Conservation (phyloP, 2,113 vertebrate genomes). For the Gadus macrocephalus region DNA sequence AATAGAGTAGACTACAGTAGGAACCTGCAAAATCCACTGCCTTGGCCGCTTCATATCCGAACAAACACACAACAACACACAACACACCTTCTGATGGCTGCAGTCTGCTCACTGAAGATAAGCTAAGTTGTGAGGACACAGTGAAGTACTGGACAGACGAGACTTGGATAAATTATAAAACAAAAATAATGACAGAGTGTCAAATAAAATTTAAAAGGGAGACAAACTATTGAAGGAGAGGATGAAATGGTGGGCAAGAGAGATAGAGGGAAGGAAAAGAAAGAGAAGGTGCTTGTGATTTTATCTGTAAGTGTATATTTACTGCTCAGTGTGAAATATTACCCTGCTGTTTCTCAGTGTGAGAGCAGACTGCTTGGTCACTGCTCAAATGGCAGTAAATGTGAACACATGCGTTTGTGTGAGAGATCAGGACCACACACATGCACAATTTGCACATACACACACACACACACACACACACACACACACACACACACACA, state of each 20-base stretch:
- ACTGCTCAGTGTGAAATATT: slow-evolving; percentile 54
- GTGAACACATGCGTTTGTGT: background rate
- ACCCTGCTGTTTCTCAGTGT: slow-evolving; percentile 10
- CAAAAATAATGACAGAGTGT: slow-evolving; percentile 1
- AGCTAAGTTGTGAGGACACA: slow-evolving; percentile 47
- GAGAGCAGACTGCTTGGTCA: background rate
- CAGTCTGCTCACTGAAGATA: slow-evolving; percentile 66
- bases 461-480: no score
- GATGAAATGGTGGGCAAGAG: background rate
- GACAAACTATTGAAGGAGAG: background rate
- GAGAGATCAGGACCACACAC: background rate
- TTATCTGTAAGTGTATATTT: slow-evolving; percentile 66
- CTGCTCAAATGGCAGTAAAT: slow-evolving; percentile 7
- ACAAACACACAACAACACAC: slow-evolving; percentile 1
- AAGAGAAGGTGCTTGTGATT: slow-evolving; percentile 40
- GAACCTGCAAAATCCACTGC: slow-evolving; percentile 33
- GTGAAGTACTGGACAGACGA: slow-evolving; percentile 39
- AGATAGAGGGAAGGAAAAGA: slow-evolving; percentile 1
- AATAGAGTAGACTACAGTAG: no score
- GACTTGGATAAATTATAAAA: background rate
- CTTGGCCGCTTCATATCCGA: slow-evolving; percentile 26
- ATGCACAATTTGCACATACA: no score
- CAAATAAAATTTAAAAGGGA: background rate
- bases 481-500: no score
- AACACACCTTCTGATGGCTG: slow-evolving; percentile 19